Evolutionary conservation across 2,797 vertebrate species (phyloP).

Genomic region (Lacerta agilis): DNA sequence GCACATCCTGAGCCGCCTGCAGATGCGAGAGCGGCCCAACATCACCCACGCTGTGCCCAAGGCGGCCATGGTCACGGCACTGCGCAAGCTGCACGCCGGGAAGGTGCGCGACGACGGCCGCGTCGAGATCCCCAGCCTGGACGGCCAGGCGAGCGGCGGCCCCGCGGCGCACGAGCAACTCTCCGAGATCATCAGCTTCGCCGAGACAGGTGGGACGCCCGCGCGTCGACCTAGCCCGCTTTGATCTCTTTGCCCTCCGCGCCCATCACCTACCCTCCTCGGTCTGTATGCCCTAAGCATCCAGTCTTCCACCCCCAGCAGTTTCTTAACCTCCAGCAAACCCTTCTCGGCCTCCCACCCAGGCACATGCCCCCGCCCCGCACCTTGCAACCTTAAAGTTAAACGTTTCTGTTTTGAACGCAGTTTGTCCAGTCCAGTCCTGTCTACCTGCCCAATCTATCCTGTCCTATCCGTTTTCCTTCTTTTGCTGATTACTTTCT

Average conservation of each 20-base stretch:
- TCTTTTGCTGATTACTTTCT: no score
- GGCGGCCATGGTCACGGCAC: slow-evolving; percentile 96
- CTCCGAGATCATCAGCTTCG: slow-evolving; percentile 98
- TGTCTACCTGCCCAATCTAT: not conserved
- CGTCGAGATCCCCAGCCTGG: slow-evolving; percentile 93
- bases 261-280: not conserved
- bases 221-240: slow-evolving; percentile 19
- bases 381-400: no score
- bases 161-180: slow-evolving; percentile 89
- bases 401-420: no score
- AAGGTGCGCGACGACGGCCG: slow-evolving; percentile 93
- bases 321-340: not conserved
- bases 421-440: no score
- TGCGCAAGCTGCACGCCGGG: slow-evolving; percentile 94
- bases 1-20: slow-evolving; percentile 93
- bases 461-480: not conserved
- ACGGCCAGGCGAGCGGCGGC: slow-evolving; percentile 88
- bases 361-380: no score
- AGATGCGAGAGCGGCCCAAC: slow-evolving; percentile 95
- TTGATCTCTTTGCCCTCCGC: not conserved
- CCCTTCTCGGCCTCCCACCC: no score
- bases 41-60: slow-evolving; percentile 97
- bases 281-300: not conserved
- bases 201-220: slow-evolving; percentile 90
- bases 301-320: not conserved